Base-by-base conservation (phyloP, 2,797 vertebrate species). In the Sitta carolinensis region DNA sequence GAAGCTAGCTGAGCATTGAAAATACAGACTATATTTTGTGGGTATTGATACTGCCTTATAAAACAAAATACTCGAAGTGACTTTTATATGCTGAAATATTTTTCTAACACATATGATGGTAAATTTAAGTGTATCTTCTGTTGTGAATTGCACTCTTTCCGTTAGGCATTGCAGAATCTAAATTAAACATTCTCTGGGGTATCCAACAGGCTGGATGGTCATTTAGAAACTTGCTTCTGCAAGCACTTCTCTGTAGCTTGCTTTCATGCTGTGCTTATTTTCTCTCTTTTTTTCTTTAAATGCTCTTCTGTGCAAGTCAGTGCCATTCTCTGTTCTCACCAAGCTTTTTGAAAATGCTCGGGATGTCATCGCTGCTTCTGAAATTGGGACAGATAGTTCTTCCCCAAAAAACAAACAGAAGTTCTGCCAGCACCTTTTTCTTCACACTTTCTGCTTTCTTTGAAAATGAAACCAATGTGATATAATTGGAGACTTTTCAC, bases 381-480 rank as follows among this genome's bases (percentile, higher is more conserved):
- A 87, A 95, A 82, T 51, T 30, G 34, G 89, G 94, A 80, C 91
- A 91, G 85, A 94, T 85, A 86, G 93, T 94, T 94, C 89, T 52
- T 90, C 74, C 67, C 77, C 34, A 29, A 82, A 94, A 90, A 86
- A 42, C 79, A 91, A 95, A 87, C 63, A 90, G 20, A 85, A 82
- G 32, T 90, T 67, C 84, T 94, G 76, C 76, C 89, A 90, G 80
- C 32, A 48, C 26, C 4, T 0, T 88, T 95, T 82, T 80, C 69
- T 79, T 88, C 52, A 73, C 40, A 26, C 43, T 88, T 68, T 38
- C 74, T 90, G 74, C 64, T 87, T 96, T 73, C 74, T 83, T 84
- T 77, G 74, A 85, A 68, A 74, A 19, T 77, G 77, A 88, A 93
- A 91, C 52, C 70, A 22, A 16, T 84, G 45, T 58, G 77, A 47